phyloP scores from a whole-genome alignment of 2,797 vertebrate species.

The Rhinichthys osculus region DNA sequence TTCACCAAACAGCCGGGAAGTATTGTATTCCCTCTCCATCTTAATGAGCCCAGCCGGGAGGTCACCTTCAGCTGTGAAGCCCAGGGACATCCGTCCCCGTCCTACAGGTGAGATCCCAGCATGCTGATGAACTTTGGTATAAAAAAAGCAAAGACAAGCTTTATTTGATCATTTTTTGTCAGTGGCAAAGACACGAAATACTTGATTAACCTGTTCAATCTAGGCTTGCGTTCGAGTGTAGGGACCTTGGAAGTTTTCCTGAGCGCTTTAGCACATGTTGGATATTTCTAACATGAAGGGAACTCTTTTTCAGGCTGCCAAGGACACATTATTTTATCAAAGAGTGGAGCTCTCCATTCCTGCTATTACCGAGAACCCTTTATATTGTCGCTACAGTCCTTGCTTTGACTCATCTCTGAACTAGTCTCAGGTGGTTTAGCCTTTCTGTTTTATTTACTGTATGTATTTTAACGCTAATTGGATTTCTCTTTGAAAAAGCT shows the following conservation, averaged over 20 bases:
- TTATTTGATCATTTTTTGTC: neutral
- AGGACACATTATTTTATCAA: conserved; percentile 71
- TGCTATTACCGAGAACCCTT: conserved; percentile 48
- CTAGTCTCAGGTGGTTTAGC: conserved; percentile 57
- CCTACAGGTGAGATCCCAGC: conserved; percentile 82
- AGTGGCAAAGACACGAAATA: neutral
- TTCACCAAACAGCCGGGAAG: conserved; percentile 92
- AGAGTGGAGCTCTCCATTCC: conserved; percentile 48
- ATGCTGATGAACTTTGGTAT: conserved; percentile 39
- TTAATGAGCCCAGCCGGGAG: conserved; percentile 83
- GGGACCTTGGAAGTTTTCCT: conserved; percentile 57
- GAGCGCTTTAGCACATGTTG: conserved; percentile 41
- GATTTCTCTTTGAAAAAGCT: conserved; percentile 53
- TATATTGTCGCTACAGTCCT: conserved; percentile 65
- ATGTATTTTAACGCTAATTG: conserved; percentile 44
- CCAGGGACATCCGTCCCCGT: conserved; percentile 87
- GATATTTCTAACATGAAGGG: conserved; percentile 51
- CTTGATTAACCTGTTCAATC: neutral
- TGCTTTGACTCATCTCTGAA: conserved; percentile 70
- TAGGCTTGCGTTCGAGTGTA: neutral
- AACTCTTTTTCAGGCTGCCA: conserved; percentile 66
- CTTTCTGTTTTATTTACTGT: conserved; percentile 41
- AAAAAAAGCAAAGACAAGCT: neutral
- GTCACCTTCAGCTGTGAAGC: conserved; percentile 92
- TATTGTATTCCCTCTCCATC: conserved; percentile 88